Percentiles rank a stretch among this genome's conserved stretches.
Evolutionary conservation across 2,113 vertebrate species (phyloP).

Genomic region (Hypanus sabinus): DNA sequence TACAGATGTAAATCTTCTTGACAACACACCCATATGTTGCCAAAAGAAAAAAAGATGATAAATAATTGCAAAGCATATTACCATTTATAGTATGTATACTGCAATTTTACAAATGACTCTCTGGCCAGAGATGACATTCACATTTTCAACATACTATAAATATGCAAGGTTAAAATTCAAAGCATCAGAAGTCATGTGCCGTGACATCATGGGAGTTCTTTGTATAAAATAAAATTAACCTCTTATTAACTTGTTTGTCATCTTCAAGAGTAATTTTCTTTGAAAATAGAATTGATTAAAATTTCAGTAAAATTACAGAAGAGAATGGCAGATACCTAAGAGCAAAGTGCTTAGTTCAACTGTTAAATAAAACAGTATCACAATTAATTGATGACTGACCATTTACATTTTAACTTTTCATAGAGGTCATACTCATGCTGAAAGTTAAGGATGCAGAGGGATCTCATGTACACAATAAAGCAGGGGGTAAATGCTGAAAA

Average conservation of each 20-base stretch:
- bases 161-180: slow-evolving; percentile 28
- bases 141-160: slow-evolving; percentile 1
- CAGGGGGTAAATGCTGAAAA: background rate
- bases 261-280: background rate
- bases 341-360: background rate
- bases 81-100: slow-evolving; percentile 7
- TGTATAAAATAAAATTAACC: background rate
- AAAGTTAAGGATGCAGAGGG: background rate
- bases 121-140: background rate
- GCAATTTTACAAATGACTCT: slow-evolving; percentile 8
- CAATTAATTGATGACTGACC: background rate
- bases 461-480: no score
- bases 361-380: background rate
- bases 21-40: background rate
- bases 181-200: background rate
- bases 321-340: background rate
- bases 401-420: background rate
- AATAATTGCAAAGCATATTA: background rate
- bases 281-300: background rate
- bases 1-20: background rate
- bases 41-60: background rate
- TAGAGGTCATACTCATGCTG: background rate
- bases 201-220: background rate
- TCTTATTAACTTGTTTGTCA: background rate
- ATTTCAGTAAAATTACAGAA: background rate